These are phyloP conservation scores for Nycteola revayana DNA, from an alignment of 2,888 invertebrate species.

Conservation along the genomic window DNA sequence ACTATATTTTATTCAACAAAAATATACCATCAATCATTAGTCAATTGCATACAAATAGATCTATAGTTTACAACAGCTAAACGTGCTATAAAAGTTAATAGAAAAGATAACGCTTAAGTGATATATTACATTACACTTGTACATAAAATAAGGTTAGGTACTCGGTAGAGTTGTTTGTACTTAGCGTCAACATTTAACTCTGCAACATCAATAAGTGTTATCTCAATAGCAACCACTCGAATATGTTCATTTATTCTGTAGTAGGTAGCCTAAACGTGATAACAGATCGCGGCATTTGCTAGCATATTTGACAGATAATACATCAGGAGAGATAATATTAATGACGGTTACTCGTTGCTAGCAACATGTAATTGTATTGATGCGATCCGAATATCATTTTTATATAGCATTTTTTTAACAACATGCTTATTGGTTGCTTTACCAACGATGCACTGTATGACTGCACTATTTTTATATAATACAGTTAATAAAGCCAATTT, in stretches of 20 bases:
- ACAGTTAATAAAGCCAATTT: no score
- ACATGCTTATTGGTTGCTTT: constrained; percentile 37
- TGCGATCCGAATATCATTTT: constrained; percentile 39
- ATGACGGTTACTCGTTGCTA: constrained; percentile 51
- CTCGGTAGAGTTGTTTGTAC: constrained; percentile 40
- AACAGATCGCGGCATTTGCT: constrained; percentile 53
- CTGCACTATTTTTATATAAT: constrained; percentile 30
- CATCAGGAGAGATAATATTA: constrained; percentile 53
- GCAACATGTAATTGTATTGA: constrained; percentile 44
- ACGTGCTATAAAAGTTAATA: constrained; percentile 21
- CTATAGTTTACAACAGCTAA: constrained; percentile 23
- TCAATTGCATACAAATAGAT: constrained; percentile 35
- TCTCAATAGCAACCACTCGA: constrained; percentile 61
- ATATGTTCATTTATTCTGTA: constrained; percentile 59
- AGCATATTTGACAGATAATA: constrained; percentile 66
- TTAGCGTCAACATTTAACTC: constrained; percentile 50
- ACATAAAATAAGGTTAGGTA: constrained; percentile 35
- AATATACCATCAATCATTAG: constrained; percentile 24
- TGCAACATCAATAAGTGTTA: constrained; percentile 63
- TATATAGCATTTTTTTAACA: constrained; percentile 36
- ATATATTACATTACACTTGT: constrained; percentile 39
- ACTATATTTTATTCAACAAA: constrained; percentile 47
- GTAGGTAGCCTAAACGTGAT: constrained; percentile 55
- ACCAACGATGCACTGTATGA: constrained; percentile 39
- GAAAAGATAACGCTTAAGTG: constrained; percentile 26